Percentiles rank a stretch among this genome's conserved stretches.
Conservation (phyloP, 1,140 invertebrate genomes). For the Paraescarpia echinospica region DNA sequence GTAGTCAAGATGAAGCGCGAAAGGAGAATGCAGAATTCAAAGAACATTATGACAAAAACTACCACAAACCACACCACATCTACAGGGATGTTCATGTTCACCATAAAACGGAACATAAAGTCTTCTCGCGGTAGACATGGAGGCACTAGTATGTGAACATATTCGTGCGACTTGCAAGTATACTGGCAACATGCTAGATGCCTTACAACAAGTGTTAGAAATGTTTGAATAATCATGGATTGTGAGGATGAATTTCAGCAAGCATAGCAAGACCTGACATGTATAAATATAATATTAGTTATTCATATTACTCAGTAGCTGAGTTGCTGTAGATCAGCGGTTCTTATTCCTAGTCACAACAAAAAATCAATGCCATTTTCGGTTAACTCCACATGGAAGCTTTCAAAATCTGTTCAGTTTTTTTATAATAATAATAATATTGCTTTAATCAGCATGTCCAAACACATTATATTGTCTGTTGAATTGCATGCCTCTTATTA, state of each 20-base stretch:
- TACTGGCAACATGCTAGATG: not conserved
- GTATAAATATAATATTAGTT: not conserved
- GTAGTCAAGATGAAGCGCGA: not conserved
- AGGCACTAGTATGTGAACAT: not conserved
- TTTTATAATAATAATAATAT: no score
- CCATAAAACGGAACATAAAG: not conserved
- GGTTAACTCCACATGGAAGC: no score
- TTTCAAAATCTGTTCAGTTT: no score
- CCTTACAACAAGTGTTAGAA: not conserved
- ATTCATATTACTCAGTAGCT: not conserved
- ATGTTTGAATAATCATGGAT: not conserved
- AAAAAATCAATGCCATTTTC: no score
- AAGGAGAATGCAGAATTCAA: not conserved
- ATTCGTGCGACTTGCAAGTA: no score
- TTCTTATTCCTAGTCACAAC: not conserved
- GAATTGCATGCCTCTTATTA: no score
- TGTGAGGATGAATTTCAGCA: not conserved
- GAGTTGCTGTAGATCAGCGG: not conserved
- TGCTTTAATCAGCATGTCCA: no score
- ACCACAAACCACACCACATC: not conserved
- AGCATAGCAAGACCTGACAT: not conserved
- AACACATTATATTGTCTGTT: no score
- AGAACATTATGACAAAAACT: not conserved
- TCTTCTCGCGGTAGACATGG: not conserved
- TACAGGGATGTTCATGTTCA: not conserved